phyloP scores from a whole-genome alignment of 2,797 vertebrate genomes.

The Podarcis siculus region DNA sequence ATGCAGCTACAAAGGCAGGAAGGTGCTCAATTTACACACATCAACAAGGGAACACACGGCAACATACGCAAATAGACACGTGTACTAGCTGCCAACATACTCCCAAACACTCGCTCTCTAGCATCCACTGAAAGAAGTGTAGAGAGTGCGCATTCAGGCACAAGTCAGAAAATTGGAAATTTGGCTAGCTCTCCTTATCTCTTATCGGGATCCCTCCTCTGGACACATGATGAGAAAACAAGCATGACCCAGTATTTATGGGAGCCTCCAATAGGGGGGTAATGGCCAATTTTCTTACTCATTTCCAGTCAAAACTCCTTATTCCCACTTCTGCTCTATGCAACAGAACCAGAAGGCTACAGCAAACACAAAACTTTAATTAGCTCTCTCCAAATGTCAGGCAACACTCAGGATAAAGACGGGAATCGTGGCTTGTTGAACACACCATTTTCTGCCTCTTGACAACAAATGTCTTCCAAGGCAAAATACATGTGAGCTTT shows the following conservation, averaged over 20 bases:
- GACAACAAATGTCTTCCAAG: neutral
- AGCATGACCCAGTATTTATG: neutral
- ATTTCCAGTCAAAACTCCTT: neutral
- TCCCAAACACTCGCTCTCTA: too few species aligned
- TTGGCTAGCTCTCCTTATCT: too few species aligned
- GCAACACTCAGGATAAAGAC: neutral
- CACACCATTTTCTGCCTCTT: neutral
- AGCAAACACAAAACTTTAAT: neutral
- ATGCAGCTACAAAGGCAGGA: too few species aligned
- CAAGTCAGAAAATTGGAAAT: too few species aligned
- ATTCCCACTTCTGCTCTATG: neutral
- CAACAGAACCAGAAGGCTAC: neutral
- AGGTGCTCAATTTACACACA: too few species aligned
- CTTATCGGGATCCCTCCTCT: too few species aligned
- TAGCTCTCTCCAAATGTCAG: neutral
- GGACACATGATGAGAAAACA: too few species aligned
- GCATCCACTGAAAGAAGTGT: too few species aligned
- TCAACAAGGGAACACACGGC: too few species aligned
- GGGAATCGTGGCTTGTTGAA: neutral
- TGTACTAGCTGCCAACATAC: too few species aligned
- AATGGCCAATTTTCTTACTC: neutral
- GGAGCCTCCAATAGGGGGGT: neutral
- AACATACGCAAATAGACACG: too few species aligned
- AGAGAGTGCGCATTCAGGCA: too few species aligned
- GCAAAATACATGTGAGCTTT: neutral